Conservation (phyloP, 2,888 invertebrate species). For the Zygothrica quintamaculata region DNA sequence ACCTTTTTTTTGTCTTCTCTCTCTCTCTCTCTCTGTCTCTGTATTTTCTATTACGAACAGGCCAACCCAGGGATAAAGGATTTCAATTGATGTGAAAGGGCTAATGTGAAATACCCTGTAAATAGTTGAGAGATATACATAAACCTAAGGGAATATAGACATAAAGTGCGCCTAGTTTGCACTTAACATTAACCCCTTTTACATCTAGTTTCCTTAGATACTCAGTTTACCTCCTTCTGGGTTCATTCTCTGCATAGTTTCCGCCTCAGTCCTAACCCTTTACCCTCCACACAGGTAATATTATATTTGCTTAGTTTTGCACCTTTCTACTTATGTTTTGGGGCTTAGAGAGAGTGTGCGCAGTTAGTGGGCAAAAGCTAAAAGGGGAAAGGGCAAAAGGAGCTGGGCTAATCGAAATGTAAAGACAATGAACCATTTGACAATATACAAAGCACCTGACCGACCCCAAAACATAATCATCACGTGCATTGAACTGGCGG, state of each 20-base stretch:
- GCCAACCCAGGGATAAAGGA: not conserved
- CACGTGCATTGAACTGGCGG: slow-evolving; percentile 52
- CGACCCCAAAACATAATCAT: slow-evolving; percentile 28
- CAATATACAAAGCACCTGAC: slow-evolving; percentile 38
- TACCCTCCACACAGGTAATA: no score
- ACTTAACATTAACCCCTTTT: no score
- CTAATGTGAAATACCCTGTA: no score
- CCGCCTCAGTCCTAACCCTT: no score
- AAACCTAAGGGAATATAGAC: no score
- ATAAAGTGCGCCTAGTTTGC: no score
- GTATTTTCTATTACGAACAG: not conserved
- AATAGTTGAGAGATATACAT: no score
- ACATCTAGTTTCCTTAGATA: no score
- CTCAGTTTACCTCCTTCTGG: no score
- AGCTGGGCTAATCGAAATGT: slow-evolving; percentile 46
- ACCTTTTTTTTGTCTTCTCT: not conserved
- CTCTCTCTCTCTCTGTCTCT: not conserved
- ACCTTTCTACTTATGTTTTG: not conserved
- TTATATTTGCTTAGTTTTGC: no score
- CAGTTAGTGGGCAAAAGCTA: slow-evolving; percentile 27
- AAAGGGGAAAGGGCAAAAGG: slow-evolving; percentile 18
- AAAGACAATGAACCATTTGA: slow-evolving; percentile 56
- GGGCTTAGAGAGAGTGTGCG: slow-evolving; percentile 38
- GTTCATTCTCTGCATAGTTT: no score
- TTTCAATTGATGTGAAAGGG: no score